Evolutionary conservation across 2,888 invertebrate species (phyloP), one percentile per base, ranked within the genome.

Genomic region (Anoncus sp.): DNA sequence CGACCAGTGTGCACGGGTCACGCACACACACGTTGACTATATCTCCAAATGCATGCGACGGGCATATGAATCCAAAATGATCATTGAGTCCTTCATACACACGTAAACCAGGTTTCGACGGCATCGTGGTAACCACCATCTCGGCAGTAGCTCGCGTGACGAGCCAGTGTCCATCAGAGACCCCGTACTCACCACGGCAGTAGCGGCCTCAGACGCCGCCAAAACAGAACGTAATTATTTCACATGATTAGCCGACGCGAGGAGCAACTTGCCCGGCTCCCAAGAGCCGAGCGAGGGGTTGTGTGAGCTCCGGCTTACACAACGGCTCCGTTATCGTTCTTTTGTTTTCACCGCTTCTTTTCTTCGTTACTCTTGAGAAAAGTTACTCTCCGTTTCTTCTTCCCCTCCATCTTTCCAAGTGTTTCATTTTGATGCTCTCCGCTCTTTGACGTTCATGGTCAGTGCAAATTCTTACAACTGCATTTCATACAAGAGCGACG

Each of bases 201-300:
- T 81, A 63, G 67, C 70, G 73, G 79, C 66, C 74, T 73, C 75
- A 60, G 65, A 75, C 73, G 79, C 85, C 85, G 84, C 87, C 85
- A 85, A 89, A 88, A 88, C 87, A 86, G 88, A 89, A 88, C 85
- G 85, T 87, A 90, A 90, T 90, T 89, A 89, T 89, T 89, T 89
- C 85, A 85, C 87, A 83, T 88, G 89, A 89, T 89, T 89, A 90
- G 88, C 84, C 84, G 87, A 79, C 80, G 80, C 74, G 75, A 49
- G 67, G 66, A 49, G 63, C 79, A 76, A 77, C 77, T 79, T 70
- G 79, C 73, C 38, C 73, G 60, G 45, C 70, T 74, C 59, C 73
- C 59, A 43, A 60, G n/a, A n/a, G n/a, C n/a, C n/a, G n/a, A n/a
- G n/a, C n/a, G n/a, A n/a, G n/a, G n/a, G n/a, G n/a, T n/a, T n/a